Base-by-base conservation (phyloP, 1,140 invertebrate species). In the Paracyclopina nana region DNA sequence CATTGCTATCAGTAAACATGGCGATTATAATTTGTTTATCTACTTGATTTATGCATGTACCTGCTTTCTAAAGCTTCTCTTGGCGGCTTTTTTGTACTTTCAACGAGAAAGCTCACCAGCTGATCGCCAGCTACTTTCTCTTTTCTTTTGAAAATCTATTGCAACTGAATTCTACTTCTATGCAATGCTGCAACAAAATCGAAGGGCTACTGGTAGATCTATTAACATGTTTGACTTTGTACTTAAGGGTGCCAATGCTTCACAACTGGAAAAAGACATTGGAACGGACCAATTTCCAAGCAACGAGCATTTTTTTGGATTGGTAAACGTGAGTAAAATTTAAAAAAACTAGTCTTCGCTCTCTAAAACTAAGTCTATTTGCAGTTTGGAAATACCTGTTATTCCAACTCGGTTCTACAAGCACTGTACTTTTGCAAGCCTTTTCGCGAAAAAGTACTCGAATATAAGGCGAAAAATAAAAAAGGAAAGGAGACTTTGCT, bases 331-430 rank as follows among this genome's bases (percentile, higher is more conserved):
- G 74, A 80, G 80, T 77, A 59, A 44, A 22, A 14, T 4, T 44
- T 24, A n/a, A 5, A 12, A n/a, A 11, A 18, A 43, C 18, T 43
- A 9, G 8, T 43, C 8, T 11, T 18, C 8, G 8, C 41, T 18
- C 41, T 43, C 18, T 8, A 43, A 43, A 43, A 18, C 8, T 8
- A 9, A 31, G 51, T 43, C 56, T 59, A 55, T 61, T 77, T 80
- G 58, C 69, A 95, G 88, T 99, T 99, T 76, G 95, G 95, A 50
- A 99, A 99, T 68, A 99, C 95, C 8, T 99, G 95, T 68, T 99
- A 99, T 63, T 95, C 90, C 64, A 99, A 99, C 69, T 97, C 91
- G 31, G 95, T 99, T 49, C 71, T 99, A 50, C 95, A 99, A 77
- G 95, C 95, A 16, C 71, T 99, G 49, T 99, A 97, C 65, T 99